phyloP scores from a whole-genome alignment of 1,140 invertebrate species.

The Parasteatoda tepidariorum region DNA sequence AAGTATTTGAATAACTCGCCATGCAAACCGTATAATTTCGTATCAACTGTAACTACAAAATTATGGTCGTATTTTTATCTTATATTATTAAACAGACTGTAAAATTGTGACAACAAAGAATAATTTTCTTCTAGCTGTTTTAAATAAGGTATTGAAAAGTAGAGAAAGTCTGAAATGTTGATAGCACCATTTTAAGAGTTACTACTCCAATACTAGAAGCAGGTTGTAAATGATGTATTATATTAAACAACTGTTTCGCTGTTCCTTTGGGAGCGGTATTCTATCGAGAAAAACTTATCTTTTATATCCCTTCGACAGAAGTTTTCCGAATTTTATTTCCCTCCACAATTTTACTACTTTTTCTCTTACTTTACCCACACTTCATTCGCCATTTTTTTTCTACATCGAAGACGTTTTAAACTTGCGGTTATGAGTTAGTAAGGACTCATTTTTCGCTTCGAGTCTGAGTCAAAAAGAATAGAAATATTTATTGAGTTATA shows the following conservation, averaged over 20 bases:
- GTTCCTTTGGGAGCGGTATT: conserved; percentile 11
- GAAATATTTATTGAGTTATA: neutral
- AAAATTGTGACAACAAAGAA: neutral
- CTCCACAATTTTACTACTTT: conserved; percentile 42
- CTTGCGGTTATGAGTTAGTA: conserved; percentile 45
- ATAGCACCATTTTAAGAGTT: conserved; percentile 19
- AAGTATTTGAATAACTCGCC: no score
- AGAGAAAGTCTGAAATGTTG: conserved; percentile 5
- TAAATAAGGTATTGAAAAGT: conserved; percentile 9
- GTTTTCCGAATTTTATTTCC: conserved; percentile 59
- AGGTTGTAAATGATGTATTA: conserved; percentile 57
- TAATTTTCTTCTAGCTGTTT: neutral
- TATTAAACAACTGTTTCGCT: conserved; percentile 58
- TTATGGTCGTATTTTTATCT: no score
- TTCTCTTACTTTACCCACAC: conserved; percentile 1
- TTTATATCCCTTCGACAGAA: conserved; percentile 57
- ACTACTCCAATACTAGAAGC: conserved; percentile 12
- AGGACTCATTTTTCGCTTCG: conserved; percentile 1
- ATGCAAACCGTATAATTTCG: no score
- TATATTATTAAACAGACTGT: no score
- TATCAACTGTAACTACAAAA: no score
- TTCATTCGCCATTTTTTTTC: conserved; percentile 30
- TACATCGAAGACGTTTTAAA: conserved; percentile 17
- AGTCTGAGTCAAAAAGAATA: neutral
- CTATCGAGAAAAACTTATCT: conserved; percentile 38